A percentile compares a stretch with the other conserved stretches of the same genome.
Conservation (phyloP, 2,113 vertebrate genomes). For the Beaufortia kweichowensis region DNA sequence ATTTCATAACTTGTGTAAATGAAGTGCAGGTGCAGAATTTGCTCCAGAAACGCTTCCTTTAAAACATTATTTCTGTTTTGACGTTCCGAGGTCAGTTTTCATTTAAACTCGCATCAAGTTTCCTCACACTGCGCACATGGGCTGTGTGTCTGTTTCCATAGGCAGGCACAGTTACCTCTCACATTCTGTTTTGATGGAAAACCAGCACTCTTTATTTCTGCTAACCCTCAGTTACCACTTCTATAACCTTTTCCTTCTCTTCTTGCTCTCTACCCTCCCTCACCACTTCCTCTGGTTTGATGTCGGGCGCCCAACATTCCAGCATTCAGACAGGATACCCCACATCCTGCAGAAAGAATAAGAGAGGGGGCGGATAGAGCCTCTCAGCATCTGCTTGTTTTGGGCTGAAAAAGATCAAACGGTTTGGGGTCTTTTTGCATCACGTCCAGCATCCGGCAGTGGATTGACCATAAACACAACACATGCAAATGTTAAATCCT, state of each 20-base stretch:
- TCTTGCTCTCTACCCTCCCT: slow-evolving; percentile 46
- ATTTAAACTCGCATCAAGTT: neutral
- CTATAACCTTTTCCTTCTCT: slow-evolving; percentile 43
- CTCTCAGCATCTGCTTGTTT: neutral
- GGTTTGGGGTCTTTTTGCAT: neutral
- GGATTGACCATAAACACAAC: too few relatives aligned
- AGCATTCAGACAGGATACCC: slow-evolving; percentile 80
- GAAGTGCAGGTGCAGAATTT: slow-evolving; percentile 22
- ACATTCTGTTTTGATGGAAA: slow-evolving; percentile 43
- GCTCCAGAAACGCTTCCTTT: slow-evolving; percentile 9
- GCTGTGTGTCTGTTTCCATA: slow-evolving; percentile 9
- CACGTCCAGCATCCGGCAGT: too few relatives aligned
- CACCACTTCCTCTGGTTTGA: slow-evolving; percentile 73
- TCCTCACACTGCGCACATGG: neutral
- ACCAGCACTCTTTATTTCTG: slow-evolving; percentile 25
- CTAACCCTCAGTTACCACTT: slow-evolving; percentile 19
- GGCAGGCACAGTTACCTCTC: slow-evolving; percentile 25
- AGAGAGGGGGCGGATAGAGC: neutral
- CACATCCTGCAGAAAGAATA: slow-evolving; percentile 72
- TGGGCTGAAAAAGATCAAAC: neutral
- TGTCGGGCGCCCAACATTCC: slow-evolving; percentile 70
- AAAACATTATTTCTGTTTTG: slow-evolving; percentile 7
- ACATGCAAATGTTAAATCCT: too few relatives aligned
- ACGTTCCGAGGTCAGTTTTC: slow-evolving; percentile 2
- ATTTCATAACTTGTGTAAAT: slow-evolving; percentile 26